Percentiles rank a stretch among this genome's conserved stretches.
These are phyloP conservation scores for Rhamphomyia laevipes DNA, from an alignment of 2,888 invertebrate genomes.

Conservation along the genomic window DNA sequence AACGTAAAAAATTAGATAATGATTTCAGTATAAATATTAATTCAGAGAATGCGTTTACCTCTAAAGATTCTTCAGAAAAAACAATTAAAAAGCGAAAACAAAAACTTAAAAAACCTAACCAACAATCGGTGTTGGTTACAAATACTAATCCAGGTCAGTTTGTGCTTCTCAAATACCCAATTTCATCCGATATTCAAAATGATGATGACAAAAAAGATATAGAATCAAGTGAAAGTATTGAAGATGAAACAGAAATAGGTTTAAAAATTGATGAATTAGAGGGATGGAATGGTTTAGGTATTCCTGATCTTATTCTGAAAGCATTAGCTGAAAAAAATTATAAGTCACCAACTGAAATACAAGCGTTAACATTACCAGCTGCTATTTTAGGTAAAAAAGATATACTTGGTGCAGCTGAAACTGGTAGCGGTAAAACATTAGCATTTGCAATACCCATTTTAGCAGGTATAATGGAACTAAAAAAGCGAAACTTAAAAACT, in stretches of 20 bases:
- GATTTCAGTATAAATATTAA: no score
- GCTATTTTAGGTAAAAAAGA: conserved; percentile 79
- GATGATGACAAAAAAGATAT: conserved; percentile 13
- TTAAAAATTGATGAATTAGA: not conserved
- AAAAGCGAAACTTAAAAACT: conserved; percentile 36
- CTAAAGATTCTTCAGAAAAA: no score
- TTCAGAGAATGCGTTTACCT: no score
- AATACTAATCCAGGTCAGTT: conserved; percentile 17
- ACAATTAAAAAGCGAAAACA: not conserved
- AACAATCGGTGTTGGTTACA: conserved; percentile 5
- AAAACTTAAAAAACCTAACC: conserved; percentile 10
- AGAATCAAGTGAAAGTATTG: not conserved
- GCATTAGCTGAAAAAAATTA: conserved; percentile 69
- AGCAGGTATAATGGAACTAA: conserved; percentile 64
- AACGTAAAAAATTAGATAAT: not conserved
- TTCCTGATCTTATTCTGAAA: conserved; percentile 52
- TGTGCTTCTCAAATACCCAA: conserved; percentile 23
- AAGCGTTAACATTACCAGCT: conserved; percentile 64
- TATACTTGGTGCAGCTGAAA: conserved; percentile 96
- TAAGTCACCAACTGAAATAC: conserved; percentile 77
- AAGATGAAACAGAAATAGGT: not conserved
- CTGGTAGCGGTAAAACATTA: conserved; percentile 96
- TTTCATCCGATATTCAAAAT: no score
- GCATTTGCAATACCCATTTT: conserved; percentile 95
- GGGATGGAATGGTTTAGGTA: conserved; percentile 55